Evolutionary conservation across 2,113 vertebrate genomes (phyloP).

Genomic region (Nothocercus nigrocapillus): DNA sequence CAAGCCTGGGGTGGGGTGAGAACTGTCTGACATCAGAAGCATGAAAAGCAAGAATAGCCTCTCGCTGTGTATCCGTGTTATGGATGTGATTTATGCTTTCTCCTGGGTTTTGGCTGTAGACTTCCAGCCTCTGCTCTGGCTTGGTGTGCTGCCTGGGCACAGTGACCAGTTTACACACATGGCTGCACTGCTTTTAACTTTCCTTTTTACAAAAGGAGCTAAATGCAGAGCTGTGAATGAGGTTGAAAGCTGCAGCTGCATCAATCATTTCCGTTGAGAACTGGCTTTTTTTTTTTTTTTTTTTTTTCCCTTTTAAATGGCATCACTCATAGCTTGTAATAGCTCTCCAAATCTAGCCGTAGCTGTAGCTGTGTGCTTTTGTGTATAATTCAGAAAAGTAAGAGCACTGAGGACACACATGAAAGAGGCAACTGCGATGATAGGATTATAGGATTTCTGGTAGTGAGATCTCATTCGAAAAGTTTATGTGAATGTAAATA

Average conservation of each 20-base stretch:
- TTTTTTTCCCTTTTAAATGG: neutral
- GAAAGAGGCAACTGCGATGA: neutral
- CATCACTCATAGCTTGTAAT: neutral
- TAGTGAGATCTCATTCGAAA: neutral
- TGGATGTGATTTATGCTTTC: neutral
- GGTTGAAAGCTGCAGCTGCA: conserved; percentile 2
- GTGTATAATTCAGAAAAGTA: neutral
- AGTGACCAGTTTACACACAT: neutral
- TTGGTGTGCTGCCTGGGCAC: neutral
- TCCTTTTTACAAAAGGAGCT: neutral
- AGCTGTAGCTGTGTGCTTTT: neutral
- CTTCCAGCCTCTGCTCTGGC: neutral
- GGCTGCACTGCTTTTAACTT: neutral
- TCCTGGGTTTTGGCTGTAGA: neutral
- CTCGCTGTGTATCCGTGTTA: neutral
- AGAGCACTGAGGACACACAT: neutral
- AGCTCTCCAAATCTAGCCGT: neutral
- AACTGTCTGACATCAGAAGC: neutral
- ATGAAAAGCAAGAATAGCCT: neutral
- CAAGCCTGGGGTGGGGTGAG: neutral
- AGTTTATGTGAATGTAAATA: neutral
- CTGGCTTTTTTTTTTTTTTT: neutral
- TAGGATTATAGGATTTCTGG: neutral
- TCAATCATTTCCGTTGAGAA: neutral
- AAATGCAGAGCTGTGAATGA: neutral